Base-by-base conservation (phyloP, 2,113 vertebrate species). In the Stictonetta naevosa region DNA sequence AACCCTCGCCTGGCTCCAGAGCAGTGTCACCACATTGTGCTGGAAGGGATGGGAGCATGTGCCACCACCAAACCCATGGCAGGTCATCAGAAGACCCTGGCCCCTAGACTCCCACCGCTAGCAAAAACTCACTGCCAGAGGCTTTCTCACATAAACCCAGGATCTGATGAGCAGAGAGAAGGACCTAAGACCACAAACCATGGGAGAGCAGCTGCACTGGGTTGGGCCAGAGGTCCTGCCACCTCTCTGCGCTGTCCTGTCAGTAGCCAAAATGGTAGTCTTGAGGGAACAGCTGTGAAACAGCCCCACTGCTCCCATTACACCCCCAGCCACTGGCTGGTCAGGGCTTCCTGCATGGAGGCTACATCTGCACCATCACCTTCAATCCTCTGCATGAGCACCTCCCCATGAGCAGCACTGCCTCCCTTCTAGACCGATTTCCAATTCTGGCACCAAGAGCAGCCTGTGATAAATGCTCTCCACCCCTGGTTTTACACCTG, bases 1-100 rank as follows among this genome's bases (percentile, higher is more conserved):
- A 34, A 6, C 9, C 33, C 40, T 50, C 1, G 15, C 26, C 23
- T 53, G 64, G 69, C 16, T 50, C 52, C 38, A 50, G 23, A 34
- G 15, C 25, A 21, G 34, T n/a, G 56, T 46, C 52, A 58, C 10
- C 1, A 3, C 55, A 52, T n/a, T 0, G 1, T 3, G 5, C 26
- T 73, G 53, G 33, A 56, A 6, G 50, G 48, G 13, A 73, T 1
- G 0, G 33, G 22, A 38, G 13, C 40, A 18, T 33, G 18, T 38
- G 38, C 52, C 75, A 69, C 31, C 77, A 91, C n/a, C 50, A 62
- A 95, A 81, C 9, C 46, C 46, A 67, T 0, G 2, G 38, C 17
- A 19, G 40, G 17, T 56, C 8, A 38, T 52, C 36, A 21, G 62
- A 59, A 91, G 31, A 48, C 6, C 34, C 31, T 28, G 16, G 34